Base-by-base conservation (phyloP, 2,113 vertebrate genomes). In the Sinocyclocheilus grahami region DNA sequence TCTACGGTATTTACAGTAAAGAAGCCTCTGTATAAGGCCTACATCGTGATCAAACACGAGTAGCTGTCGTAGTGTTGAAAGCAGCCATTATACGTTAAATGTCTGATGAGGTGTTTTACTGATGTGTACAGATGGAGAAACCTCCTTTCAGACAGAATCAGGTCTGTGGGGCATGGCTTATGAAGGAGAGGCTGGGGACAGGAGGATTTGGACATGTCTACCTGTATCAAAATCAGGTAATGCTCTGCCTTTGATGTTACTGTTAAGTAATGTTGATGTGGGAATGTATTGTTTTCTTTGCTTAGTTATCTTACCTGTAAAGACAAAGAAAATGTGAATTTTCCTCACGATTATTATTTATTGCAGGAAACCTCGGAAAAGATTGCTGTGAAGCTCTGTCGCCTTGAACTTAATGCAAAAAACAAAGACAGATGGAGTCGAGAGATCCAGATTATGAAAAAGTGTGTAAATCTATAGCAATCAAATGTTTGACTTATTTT, bases 361-460 rank as follows among this genome's bases (percentile, higher is more conserved):
- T 79, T 69, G 16, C 86, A 96, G 95, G 93, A 95, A 77, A 90
- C 79, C 0, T 89, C 94, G 55, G 94, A 95, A 22, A 96, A 97
- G 90, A 96, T 97, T 63, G 98, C 98, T 55, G 95, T 99, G 92
- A 99, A 99, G 92, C 95, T 97, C 39, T 99, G 98, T 90, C 97
- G 97, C 20, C 90, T 98, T 87, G 97, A 99, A 86, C 94, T 99
- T 76, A 98, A 95, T 89, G 86, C 92, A 22, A 97, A 96, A 92
- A 98, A 98, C 91, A 97, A 96, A 94, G 96, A 97, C 51, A 94
- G 97, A 9, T 99, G 98, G 98, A 96, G 96, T 89, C 95, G 97
- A 76, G 98, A 99, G 94, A 98, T 99, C 87, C 97, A 99, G 90
- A 99, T 99, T 78, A 99, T 99, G 98, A 97, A 97, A 93, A 99